phyloP scores from a whole-genome alignment of 2,113 vertebrate genomes.

The Chamaetylas fuelleborni region DNA sequence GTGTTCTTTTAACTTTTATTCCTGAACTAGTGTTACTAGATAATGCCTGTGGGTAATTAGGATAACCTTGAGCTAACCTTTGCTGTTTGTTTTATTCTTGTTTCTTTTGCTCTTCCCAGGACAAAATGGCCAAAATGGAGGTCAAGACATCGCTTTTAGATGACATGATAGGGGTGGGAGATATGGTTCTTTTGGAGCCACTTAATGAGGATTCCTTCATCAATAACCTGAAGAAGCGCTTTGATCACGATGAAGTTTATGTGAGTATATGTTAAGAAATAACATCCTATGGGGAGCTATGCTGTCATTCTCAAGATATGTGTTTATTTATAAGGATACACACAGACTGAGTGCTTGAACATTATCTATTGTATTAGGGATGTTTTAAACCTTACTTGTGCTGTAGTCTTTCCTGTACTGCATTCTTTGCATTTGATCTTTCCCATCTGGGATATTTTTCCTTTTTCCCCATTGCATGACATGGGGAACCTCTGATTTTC shows the following conservation, averaged over 20 bases:
- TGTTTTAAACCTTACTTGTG: neutral
- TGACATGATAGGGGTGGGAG: constrained; percentile 96
- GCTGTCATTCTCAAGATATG: neutral
- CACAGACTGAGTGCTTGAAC: neutral
- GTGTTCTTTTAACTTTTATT: neutral
- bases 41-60: neutral
- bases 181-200: constrained; percentile 97
- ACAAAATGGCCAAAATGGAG: constrained; percentile 90
- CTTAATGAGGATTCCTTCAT: constrained; percentile 91
- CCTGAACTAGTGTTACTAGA: neutral
- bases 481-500: neutral
- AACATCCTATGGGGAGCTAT: neutral
- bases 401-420: neutral
- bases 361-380: neutral
- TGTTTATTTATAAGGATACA: neutral
- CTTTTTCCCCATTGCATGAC: neutral
- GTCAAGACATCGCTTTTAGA: constrained; percentile 96
- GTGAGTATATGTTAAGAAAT: constrained; percentile 76
- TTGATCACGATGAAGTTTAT: constrained; percentile 93
- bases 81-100: neutral
- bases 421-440: neutral
- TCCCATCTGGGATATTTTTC: neutral
- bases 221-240: constrained; percentile 90
- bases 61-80: neutral
- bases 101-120: constrained; percentile 52